Evolutionary conservation across 2,888 invertebrate genomes (phyloP), one percentile per base, ranked within the genome.

Genomic region (Tortricodes alternella): DNA sequence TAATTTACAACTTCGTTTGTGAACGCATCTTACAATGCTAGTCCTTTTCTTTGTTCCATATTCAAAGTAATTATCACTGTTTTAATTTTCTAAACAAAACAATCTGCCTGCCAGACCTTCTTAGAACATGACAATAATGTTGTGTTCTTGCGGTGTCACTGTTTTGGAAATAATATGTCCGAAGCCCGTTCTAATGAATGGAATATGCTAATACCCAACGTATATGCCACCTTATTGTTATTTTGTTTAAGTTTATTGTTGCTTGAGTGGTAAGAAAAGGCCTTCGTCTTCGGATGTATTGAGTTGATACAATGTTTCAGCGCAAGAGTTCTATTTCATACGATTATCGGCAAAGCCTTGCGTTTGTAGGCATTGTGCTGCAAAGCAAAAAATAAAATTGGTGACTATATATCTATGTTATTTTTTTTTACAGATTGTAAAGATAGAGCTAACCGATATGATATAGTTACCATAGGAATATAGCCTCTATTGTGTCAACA

Each of bases 121-220:
- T 66, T 16, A 70, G 83, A 80, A 59, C 62, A 58, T 65, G 32
- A 61, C 61, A 58, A 61, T 55, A 37, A 43, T 67, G 70, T 72
- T 70, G 66, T 69, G 69, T 80, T 71, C 68, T 71, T 82, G 85
- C 67, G 85, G 85, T 83, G 68, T 70, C 70, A 70, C 74, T 84
- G 79, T 85, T 85, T 83, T 74, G 67, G 65, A 78, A 83, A 84
- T 76, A 82, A 76, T 73, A 68, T 61, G 59, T 61, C 50, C 62
- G 53, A 59, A 61, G 65, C 65, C 63, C 64, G 65, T 64, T 63
- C 39, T 49, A 41, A 68, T 75, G 72, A 76, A 78, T 73, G 67
- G n/a, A 67, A 53, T 49, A 46, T 48, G 21, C 27, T 44, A n/a
- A 44, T 18, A 18, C 18, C 7, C n/a, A 34, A 15, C 8, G 13